Evolutionary conservation across 2,888 invertebrate species (phyloP), one percentile per base, ranked within the genome.

Genomic region (Patella pellucida): DNA sequence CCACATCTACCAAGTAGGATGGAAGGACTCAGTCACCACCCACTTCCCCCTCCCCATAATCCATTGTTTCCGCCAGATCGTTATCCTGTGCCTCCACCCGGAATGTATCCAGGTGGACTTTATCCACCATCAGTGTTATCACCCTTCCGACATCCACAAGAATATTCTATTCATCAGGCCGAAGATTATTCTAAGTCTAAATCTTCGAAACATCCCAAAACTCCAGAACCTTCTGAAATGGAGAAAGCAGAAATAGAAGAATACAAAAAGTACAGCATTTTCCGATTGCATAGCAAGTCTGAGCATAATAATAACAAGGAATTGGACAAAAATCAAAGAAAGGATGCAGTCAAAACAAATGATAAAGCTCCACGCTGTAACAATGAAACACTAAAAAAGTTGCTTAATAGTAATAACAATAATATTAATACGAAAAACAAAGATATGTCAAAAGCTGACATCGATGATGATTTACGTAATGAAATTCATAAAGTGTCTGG

Each of bases 401-500:
- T 62, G 62, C 23, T 62, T 14, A 62, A 23, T 62, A 62, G 62
- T 62, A 11, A 9, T 19, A 14, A 4, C 12, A 62, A 62, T 62
- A 41, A 41, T 41, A 41, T 41, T 41, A 41, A 41, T 41, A 41
- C 9, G 9, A 41, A 41, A 9, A 41, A 41, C 7, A 50, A 62
- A 11, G 27, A 56, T 0, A 31, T 51, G 16, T 56, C 70, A n/a
- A 62, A 19, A n/a, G 52, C 72, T 1, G 78, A 77, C 27, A 82
- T 84, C 73, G 82, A 83, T 54, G 81, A 81, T 23, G 82, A 82
- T 71, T 73, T 82, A 12, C 72, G 75, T 41, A 81, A 82, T 52
- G 81, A 82, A 70, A 77, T 84, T 69, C 80, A 79, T 69, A 75
- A 75, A 74, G 77, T 83, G 51, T 80, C 82, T 52, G 75, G 81